Conservation (phyloP, 2,888 invertebrate genomes). For the Deilephila porcellus region DNA sequence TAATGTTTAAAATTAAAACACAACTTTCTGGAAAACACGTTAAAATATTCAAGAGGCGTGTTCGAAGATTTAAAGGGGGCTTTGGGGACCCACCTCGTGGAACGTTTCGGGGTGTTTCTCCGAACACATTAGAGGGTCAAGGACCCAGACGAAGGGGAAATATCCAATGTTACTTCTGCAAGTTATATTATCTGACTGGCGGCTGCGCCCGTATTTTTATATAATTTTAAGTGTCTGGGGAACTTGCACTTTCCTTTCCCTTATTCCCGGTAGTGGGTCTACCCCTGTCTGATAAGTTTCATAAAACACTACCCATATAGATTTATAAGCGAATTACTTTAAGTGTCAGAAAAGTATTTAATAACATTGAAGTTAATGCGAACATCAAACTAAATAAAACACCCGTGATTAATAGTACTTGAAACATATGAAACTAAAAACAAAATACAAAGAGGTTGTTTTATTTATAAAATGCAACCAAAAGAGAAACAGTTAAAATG, state of each 20-base stretch:
- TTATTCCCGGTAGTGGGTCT: neutral
- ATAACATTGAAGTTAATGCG: too few relatives aligned
- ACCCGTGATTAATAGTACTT: too few relatives aligned
- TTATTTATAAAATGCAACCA: too few relatives aligned
- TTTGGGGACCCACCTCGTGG: constrained; percentile 33
- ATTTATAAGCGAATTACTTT: neutral
- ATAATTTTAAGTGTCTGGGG: constrained; percentile 21
- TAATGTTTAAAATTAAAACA: constrained; percentile 27
- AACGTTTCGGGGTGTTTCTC: constrained; percentile 42
- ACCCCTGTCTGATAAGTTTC: neutral
- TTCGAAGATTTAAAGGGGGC: constrained; percentile 32
- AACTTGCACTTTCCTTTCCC: neutral
- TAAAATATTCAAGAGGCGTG: constrained; percentile 29
- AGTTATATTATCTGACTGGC: constrained; percentile 25
- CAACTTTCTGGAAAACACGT: constrained; percentile 22
- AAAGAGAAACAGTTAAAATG: too few relatives aligned
- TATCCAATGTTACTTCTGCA: constrained; percentile 28
- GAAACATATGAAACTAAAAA: too few relatives aligned
- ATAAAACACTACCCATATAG: neutral
- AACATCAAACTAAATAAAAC: too few relatives aligned
- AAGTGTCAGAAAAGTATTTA: neutral
- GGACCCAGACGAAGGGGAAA: constrained; percentile 51
- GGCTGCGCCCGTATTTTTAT: constrained; percentile 26
- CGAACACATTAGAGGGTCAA: constrained; percentile 53
- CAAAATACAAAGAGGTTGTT: too few relatives aligned